Conservation (phyloP, 2,888 invertebrate species). For the Odontocolon sp. region DNA sequence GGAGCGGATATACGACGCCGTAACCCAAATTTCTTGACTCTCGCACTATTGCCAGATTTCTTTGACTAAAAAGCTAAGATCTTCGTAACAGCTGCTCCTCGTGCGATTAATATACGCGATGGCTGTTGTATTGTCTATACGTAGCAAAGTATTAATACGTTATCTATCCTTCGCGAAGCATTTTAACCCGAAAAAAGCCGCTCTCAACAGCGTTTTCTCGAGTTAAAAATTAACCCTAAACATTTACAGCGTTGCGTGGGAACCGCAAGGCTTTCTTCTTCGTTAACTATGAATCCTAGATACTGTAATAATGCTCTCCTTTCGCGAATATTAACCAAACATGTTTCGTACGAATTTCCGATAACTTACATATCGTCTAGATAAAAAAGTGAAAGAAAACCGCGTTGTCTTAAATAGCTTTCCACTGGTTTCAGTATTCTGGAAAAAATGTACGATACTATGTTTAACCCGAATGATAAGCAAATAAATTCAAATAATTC, state of each 20-base stretch:
- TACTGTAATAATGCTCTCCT: conserved; percentile 40
- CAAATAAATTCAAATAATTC: conserved; percentile 60
- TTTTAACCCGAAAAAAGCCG: too few species aligned
- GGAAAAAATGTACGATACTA: conserved; percentile 64
- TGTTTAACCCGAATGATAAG: conserved; percentile 63
- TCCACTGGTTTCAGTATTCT: conserved; percentile 63
- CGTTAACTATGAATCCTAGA: conserved; percentile 62
- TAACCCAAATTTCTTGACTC: neutral
- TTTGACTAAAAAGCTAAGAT: neutral
- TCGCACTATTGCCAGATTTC: too few species aligned
- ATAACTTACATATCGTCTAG: neutral
- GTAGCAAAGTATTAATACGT: too few species aligned
- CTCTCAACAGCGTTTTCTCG: too few species aligned
- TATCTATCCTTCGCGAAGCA: too few species aligned
- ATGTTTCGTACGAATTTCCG: conserved; percentile 27
- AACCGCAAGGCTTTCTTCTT: conserved; percentile 44
- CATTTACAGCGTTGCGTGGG: conserved; percentile 50
- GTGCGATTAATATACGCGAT: too few species aligned
- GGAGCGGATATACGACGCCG: neutral
- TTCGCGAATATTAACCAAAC: conserved; percentile 29
- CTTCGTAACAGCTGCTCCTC: too few species aligned
- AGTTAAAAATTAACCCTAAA: conserved; percentile 57
- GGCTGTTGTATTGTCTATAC: too few species aligned
- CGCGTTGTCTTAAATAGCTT: conserved; percentile 33
- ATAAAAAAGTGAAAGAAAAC: neutral